These are phyloP conservation scores for Lepidonotus clava DNA, from an alignment of 2,888 invertebrate genomes.

Conservation along the genomic window DNA sequence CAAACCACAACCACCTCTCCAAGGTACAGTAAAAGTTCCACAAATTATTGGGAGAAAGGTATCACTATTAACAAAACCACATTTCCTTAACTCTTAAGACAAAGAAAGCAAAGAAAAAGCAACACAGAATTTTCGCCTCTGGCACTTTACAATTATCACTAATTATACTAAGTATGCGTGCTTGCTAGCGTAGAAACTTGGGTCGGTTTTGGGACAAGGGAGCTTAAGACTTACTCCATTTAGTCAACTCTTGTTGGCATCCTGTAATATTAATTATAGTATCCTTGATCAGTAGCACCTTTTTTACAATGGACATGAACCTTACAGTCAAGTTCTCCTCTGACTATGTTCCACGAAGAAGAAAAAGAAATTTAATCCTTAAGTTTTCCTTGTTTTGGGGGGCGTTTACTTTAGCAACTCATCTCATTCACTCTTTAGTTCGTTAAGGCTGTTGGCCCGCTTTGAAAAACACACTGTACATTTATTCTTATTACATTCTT, in stretches of 20 bases:
- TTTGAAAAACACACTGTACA: conserved; percentile 24
- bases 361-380: background rate
- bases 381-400: conserved; percentile 10
- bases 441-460: conserved; percentile 35
- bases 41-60: conserved; percentile 48
- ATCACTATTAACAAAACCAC: conserved; percentile 52
- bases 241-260: background rate
- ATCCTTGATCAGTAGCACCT: conserved; percentile 21
- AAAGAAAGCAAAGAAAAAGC: conserved; percentile 27
- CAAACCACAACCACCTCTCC: conserved; percentile 53
- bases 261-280: background rate
- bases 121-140: conserved; percentile 38
- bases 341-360: conserved; percentile 15
- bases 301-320: conserved; percentile 49
- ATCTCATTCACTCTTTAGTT: conserved; percentile 36
- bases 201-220: background rate
- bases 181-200: background rate
- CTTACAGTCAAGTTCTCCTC: conserved; percentile 52
- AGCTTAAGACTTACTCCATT: conserved; percentile 7
- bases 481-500: conserved; percentile 30
- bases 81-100: conserved; percentile 21
- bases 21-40: conserved; percentile 54
- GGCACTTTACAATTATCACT: conserved; percentile 22
- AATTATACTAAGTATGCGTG: conserved; percentile 32
- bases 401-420: background rate